Evolutionary conservation across 1,140 invertebrate species (phyloP), one percentile per base, ranked within the genome.

Genomic region (Cherax destructor): DNA sequence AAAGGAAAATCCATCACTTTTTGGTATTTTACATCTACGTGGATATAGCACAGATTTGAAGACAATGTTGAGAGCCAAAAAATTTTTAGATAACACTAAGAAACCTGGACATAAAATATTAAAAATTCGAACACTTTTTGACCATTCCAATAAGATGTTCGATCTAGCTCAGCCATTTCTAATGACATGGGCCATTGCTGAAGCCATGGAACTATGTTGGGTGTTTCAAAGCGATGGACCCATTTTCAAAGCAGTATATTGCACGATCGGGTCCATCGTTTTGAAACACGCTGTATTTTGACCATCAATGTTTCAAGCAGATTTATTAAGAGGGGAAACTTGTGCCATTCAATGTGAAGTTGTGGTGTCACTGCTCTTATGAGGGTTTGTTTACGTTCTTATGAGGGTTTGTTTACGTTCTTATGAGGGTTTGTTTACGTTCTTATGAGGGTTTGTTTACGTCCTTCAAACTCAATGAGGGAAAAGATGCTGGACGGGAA

Each of bases 401-500:
- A 65, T n/a, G 84, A 86, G 84, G 84, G 84, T 6, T 24, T 86
- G 52, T 16, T 86, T 3, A 50, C 76, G 6, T 86, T 86, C 84
- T 47, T 4, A 65, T n/a, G 84, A 86, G 84, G 84, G 84, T 6
- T 24, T 86, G 52, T 16, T 86, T 3, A 50, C 76, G 6, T 86
- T 86, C 84, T 47, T 4, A 65, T n/a, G 84, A 86, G 84, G 84
- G 84, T 6, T 24, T 86, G 52, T 16, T 86, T 3, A 50, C 76
- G 6, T 86, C 65, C 69, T 86, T 86, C 84, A 86, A 86, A 86
- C 61, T 86, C 21, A 18, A 76, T 86, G 84, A 86, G 76, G 69
- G 65, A 86, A 86, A 74, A n/a, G 72, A 86, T 49, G 30, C 84
- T 47, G 65, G 65, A 9, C 72, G 76, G 47, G 69, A 41, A 77